These are phyloP conservation scores for Conops quadrifasciatus DNA, from an alignment of 2,888 invertebrate genomes.

Conservation along the genomic window DNA sequence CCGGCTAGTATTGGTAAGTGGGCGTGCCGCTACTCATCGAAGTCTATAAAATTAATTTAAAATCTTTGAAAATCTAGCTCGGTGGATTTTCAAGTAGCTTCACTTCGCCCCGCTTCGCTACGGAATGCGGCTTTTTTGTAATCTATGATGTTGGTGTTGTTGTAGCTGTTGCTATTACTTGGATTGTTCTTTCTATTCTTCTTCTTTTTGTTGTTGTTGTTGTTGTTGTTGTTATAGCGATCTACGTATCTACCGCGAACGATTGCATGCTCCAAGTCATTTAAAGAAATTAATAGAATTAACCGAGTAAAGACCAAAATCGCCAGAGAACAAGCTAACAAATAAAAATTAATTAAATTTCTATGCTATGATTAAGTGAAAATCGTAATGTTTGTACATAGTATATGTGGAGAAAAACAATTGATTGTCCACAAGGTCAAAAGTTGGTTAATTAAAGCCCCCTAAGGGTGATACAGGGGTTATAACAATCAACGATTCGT, in stretches of 20 bases:
- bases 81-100: neutral
- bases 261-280: slow-evolving; percentile 30
- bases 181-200: neutral
- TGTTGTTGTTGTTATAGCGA: neutral
- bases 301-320: neutral
- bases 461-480: too few species aligned
- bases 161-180: neutral
- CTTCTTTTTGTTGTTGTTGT: slow-evolving; percentile 1
- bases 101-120: too few species aligned
- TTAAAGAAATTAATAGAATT: slow-evolving; percentile 33
- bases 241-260: neutral
- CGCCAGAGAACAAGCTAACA: neutral
- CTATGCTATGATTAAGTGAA: neutral
- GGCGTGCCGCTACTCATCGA: slow-evolving; percentile 55
- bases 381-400: too few species aligned
- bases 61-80: slow-evolving; percentile 19
- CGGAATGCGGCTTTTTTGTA: neutral
- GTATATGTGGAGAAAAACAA: too few species aligned
- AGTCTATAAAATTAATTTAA: slow-evolving; percentile 57
- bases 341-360: slow-evolving; percentile 17
- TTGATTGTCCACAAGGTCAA: too few species aligned
- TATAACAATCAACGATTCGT: too few species aligned
- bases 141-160: neutral
- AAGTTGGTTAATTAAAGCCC: too few species aligned
- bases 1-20: slow-evolving; percentile 23